A percentile compares a stretch with the other conserved stretches of the same genome.
phyloP scores from a whole-genome alignment of 2,888 invertebrate species.

The Meghimatium bilineatum region DNA sequence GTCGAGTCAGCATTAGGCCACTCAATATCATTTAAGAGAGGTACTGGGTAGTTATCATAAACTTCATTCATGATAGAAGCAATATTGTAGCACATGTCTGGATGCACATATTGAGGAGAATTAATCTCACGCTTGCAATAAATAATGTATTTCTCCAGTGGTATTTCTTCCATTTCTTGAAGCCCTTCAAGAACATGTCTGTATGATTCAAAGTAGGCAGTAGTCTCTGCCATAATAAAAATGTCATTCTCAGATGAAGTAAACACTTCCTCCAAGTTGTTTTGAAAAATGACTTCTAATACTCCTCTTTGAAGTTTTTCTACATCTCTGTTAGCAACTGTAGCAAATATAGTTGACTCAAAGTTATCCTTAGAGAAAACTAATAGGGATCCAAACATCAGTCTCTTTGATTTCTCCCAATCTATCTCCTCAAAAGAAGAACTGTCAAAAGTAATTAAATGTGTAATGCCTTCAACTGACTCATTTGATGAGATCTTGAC shows the following conservation, averaged over 20 bases:
- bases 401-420: conserved; percentile 80
- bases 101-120: conserved; percentile 59
- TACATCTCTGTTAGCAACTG: conserved; percentile 76
- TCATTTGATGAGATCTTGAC: conserved; percentile 62
- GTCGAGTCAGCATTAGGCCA: conserved; percentile 36
- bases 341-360: conserved; percentile 83
- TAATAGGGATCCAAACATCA: conserved; percentile 85
- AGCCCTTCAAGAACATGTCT: conserved; percentile 85
- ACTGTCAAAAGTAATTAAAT: conserved; percentile 62
- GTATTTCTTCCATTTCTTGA: conserved; percentile 78
- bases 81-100: conserved; percentile 43
- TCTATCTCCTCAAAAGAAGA: conserved; percentile 53
- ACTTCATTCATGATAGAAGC: conserved; percentile 41
- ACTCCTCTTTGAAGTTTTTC: conserved; percentile 62
- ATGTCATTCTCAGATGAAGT: conserved; percentile 50
- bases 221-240: conserved; percentile 85
- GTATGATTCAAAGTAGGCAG: conserved; percentile 90
- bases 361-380: conserved; percentile 85
- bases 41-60: conserved; percentile 24
- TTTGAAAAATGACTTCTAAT: conserved; percentile 63
- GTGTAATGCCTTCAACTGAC: conserved; percentile 59
- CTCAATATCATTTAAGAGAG: conserved; percentile 1
- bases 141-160: conserved; percentile 63
- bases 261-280: conserved; percentile 47
- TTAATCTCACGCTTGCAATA: conserved; percentile 57